Evolutionary conservation across 1,140 invertebrate species (phyloP).

Genomic region (Drosophila guanche): DNA sequence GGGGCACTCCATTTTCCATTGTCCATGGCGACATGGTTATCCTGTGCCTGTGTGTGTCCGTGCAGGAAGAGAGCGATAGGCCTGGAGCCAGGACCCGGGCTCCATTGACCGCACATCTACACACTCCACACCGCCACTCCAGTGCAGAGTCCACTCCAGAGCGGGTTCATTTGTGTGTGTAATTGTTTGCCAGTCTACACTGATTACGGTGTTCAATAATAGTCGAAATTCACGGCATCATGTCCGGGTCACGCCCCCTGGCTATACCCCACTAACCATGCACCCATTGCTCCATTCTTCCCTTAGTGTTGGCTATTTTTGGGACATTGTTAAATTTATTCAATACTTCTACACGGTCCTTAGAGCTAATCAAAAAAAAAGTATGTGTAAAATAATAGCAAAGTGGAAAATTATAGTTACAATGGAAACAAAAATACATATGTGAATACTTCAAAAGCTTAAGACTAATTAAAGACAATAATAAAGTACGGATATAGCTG

Average conservation of each 20-base stretch:
- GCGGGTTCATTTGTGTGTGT: constrained; percentile 55
- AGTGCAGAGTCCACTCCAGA: no score
- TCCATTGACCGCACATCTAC: background rate
- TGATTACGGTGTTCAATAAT: constrained; percentile 66
- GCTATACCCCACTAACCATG: no score
- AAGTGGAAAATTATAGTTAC: constrained; percentile 24
- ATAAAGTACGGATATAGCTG: no score
- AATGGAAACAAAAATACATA: constrained; percentile 37
- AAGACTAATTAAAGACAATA: constrained; percentile 17
- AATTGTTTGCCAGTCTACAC: constrained; percentile 54
- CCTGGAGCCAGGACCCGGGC: constrained; percentile 8
- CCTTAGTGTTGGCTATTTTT: constrained; percentile 4
- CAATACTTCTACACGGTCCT: constrained; percentile 69
- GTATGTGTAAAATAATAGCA: constrained; percentile 30
- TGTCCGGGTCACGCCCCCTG: no score
- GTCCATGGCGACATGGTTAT: background rate
- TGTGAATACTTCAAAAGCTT: constrained; percentile 8
- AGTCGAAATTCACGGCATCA: constrained; percentile 12
- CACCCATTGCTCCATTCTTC: background rate
- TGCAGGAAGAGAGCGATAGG: constrained; percentile 29
- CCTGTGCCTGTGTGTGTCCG: constrained; percentile 2
- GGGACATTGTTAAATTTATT: constrained; percentile 73
- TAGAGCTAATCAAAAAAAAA: constrained; percentile 58
- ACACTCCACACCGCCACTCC: no score
- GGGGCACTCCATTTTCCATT: constrained; percentile 1